Base-by-base conservation (phyloP, 35 echinoderm and acorn worm genomes). In the Eucidaris tribuloides region DNA sequence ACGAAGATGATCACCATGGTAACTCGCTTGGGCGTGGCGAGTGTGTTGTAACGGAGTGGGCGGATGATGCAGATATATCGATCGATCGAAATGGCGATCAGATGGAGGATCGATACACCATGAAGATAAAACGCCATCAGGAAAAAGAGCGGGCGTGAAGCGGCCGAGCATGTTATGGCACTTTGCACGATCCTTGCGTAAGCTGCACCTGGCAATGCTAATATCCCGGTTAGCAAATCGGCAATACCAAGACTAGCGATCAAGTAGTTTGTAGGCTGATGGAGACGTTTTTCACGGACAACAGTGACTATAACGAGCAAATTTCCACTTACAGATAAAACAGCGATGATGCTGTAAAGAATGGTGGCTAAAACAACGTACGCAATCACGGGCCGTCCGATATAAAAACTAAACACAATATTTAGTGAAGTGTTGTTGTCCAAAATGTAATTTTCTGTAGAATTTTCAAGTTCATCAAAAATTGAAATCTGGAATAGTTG, bases 181-280 rank as follows among this genome's bases (percentile, higher is more conserved):
- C 59, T 81, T 52, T 81, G 78, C 29, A 81, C 23, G 25, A 81
- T 19, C 20, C 78, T 20, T 20, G 46, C 78, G 49, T 56, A 20
- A 19, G 56, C 56, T 35, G n/a, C n/a, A n/a, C n/a, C n/a, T 13
- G 78, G 78, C 0, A 81, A 34, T 6, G 46, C 78, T 29, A 81
- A 25, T 0, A 55, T 29, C 0, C 78, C 83, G 5, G 83, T 76
- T 25, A 71, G 15, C 30, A 85, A 71, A 48, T 85, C 83, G 3
- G 83, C 83, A 13, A 85, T 46, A 19, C 63, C 63, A 20, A 85
- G 37, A 48, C 83, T 85, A n/a, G 49, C 83, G 40, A 85, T 85
- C 37, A 85, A 71, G 44, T 46, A 48, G 43, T 85, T 76, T 28
- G 62, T 55, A 30, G 44, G 35, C 39, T 71, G 71, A 7, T 48